Evolutionary conservation across 2,113 vertebrate species (phyloP).

Genomic region (Cercopithecus mona): DNA sequence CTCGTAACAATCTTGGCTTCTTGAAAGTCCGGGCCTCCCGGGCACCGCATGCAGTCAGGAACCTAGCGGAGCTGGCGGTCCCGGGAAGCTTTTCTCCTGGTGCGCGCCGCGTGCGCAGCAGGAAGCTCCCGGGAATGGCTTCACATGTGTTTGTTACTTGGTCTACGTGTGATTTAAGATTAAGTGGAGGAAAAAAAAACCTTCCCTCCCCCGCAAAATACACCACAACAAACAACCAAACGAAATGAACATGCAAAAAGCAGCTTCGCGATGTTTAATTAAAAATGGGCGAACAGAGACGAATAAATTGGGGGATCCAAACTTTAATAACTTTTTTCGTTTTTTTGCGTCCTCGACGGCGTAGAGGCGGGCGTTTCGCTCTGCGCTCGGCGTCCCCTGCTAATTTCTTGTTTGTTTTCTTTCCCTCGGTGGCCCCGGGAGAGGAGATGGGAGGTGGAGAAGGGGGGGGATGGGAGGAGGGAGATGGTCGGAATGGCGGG

Average conservation of each 20-base stretch:
- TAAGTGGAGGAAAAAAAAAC: too few species aligned
- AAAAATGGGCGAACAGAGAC: constrained; percentile 52
- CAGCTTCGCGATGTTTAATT: constrained; percentile 19
- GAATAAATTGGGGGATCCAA: constrained; percentile 68
- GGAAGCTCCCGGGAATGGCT: constrained; percentile 12
- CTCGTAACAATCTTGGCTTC: neutral
- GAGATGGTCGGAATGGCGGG: constrained; percentile 75
- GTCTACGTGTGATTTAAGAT: constrained; percentile 30
- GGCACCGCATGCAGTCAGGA: neutral
- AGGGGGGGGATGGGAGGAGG: constrained; percentile 70
- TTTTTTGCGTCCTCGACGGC: constrained; percentile 63
- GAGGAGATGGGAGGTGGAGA: constrained; percentile 69
- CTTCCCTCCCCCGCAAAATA: neutral
- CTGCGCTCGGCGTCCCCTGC: constrained; percentile 62
- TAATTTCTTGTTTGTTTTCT: constrained; percentile 86
- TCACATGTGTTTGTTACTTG: constrained; percentile 29
- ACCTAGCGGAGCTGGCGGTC: neutral
- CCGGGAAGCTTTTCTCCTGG: neutral
- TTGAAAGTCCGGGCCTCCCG: constrained; percentile 21
- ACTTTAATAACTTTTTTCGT: constrained; percentile 83
- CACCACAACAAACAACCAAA: constrained; percentile 64
- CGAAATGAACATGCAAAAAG: constrained; percentile 50
- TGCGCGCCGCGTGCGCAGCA: neutral
- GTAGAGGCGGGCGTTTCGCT: constrained; percentile 37
- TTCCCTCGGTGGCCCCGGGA: constrained; percentile 73